Conservation (phyloP, 2,888 invertebrate species). For the Parnassius orleans region DNA sequence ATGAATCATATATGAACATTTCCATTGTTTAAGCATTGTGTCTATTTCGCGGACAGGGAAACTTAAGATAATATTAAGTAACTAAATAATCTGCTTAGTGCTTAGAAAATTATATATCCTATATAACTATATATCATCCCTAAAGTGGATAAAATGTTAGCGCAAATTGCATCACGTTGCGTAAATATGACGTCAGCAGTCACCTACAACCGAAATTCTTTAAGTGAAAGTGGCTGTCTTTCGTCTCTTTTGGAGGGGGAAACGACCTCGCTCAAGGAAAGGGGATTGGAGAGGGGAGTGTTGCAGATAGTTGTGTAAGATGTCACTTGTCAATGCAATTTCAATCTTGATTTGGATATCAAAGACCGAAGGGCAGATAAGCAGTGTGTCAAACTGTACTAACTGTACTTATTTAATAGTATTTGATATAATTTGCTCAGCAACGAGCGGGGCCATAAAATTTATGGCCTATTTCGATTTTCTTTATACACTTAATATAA, state of each 20-base stretch:
- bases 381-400: too few species aligned
- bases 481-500: too few species aligned
- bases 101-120: not conserved
- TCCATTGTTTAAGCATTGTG: too few species aligned
- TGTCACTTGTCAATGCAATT: constrained; percentile 29
- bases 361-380: too few species aligned
- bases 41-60: too few species aligned
- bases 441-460: too few species aligned
- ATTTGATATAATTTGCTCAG: too few species aligned
- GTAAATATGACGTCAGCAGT: constrained; percentile 67
- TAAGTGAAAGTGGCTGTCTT: constrained; percentile 76
- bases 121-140: not conserved
- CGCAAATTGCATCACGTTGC: constrained; percentile 68
- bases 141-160: constrained; percentile 37
- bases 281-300: constrained; percentile 33
- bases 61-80: too few species aligned
- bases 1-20: too few species aligned
- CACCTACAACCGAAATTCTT: constrained; percentile 62
- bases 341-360: not conserved
- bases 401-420: too few species aligned
- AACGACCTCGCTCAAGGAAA: constrained; percentile 23
- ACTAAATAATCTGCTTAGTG: too few species aligned
- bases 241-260: constrained; percentile 59
- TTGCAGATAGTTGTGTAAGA: constrained; percentile 27
- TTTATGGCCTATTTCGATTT: too few species aligned